These are phyloP conservation scores for Agonopterix subpropinquella DNA, from an alignment of 2,888 invertebrate genomes.

Conservation along the genomic window DNA sequence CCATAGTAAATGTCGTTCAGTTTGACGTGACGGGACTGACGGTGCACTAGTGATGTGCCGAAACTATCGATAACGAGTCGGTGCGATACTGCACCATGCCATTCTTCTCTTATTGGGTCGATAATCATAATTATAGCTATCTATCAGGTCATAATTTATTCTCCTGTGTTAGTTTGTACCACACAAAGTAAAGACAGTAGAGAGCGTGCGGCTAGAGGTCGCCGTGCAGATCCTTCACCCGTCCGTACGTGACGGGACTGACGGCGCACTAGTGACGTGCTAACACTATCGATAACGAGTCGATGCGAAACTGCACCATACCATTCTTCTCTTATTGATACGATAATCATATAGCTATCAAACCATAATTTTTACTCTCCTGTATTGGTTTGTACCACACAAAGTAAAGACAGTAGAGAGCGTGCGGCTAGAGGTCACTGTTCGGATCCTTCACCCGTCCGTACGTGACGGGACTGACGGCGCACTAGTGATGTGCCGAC, in stretches of 20 bases:
- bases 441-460: conserved; percentile 44
- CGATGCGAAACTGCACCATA: no score
- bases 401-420: conserved; percentile 12
- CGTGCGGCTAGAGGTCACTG: conserved; percentile 32
- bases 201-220: conserved; percentile 29
- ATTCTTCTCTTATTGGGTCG: no score
- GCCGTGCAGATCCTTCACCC: conserved; percentile 45
- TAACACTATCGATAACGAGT: conserved; percentile 42
- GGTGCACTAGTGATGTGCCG: conserved; percentile 28
- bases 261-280: conserved; percentile 27
- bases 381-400: not conserved
- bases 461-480: conserved; percentile 43
- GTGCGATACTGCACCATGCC: conserved; percentile 20
- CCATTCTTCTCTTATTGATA: no score
- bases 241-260: conserved; percentile 46
- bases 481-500: conserved; percentile 30
- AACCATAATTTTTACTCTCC: no score
- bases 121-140: no score
- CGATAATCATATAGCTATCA: no score
- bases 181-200: conserved; percentile 7
- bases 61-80: conserved; percentile 44
- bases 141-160: no score
- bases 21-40: conserved; percentile 40
- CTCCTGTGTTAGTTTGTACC: not conserved
- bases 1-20: no score